Conservation (phyloP, 35 echinoderm and acorn worm species). For the Apostichopus californicus region DNA sequence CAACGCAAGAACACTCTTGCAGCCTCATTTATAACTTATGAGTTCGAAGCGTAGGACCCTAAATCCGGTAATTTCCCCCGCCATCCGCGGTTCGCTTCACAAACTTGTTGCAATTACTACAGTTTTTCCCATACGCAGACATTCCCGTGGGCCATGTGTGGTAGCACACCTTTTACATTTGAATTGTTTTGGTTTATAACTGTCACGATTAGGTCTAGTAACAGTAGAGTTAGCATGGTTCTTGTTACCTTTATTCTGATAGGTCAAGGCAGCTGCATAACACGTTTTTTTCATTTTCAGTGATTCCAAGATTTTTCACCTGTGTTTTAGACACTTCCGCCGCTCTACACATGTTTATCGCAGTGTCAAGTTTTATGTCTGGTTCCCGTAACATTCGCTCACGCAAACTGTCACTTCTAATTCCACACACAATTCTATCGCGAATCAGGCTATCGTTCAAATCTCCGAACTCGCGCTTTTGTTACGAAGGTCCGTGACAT, state of each 20-base stretch:
- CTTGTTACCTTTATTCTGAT: background rate
- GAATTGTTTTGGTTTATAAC: background rate
- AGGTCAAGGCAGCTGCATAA: background rate
- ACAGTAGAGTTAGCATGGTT: background rate
- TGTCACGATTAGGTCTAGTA: background rate
- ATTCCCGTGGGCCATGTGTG: conserved; percentile 27
- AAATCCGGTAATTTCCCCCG: too few species aligned
- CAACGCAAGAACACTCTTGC: too few species aligned
- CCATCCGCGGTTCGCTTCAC: too few species aligned
- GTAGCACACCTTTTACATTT: background rate
- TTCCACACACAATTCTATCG: too few species aligned
- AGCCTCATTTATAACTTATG: too few species aligned
- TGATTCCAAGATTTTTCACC: conserved; percentile 1
- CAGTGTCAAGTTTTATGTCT: too few species aligned
- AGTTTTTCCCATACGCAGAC: conserved; percentile 50
- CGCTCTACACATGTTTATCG: conserved; percentile 41
- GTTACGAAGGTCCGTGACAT: conserved; percentile 29
- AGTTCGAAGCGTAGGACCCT: too few species aligned
- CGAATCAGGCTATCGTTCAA: too few species aligned
- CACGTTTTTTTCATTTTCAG: background rate
- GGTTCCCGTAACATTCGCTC: too few species aligned
- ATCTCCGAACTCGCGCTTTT: too few species aligned
- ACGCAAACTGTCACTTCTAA: too few species aligned
- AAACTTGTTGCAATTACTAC: conserved; percentile 31
- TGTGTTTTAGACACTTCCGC: background rate